Evolutionary conservation across 1,140 invertebrate genomes (phyloP).

Genomic region (Plutomurus gul): DNA sequence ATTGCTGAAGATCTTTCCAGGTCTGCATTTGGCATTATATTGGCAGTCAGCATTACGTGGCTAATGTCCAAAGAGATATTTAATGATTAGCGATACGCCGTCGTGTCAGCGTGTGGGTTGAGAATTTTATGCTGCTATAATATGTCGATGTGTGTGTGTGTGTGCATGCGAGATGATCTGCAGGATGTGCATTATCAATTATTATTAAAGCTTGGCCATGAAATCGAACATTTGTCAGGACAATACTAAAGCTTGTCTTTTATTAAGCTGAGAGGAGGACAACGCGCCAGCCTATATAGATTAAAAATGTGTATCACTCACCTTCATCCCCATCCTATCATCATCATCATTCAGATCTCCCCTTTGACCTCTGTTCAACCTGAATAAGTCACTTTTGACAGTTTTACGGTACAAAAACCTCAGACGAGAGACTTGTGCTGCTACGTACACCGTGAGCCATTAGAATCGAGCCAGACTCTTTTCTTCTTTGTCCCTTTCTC

Average conservation of each 20-base stretch:
- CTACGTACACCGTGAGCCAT: not conserved
- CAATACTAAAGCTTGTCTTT: too few relatives aligned
- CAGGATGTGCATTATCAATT: not conserved
- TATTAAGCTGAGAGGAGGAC: not conserved
- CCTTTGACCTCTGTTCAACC: slow-evolving; percentile 13
- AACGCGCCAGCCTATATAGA: not conserved
- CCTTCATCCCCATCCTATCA: not conserved
- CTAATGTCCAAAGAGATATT: too few relatives aligned
- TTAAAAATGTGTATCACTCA: slow-evolving; percentile 3
- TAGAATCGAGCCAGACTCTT: not conserved
- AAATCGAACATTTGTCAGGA: not conserved
- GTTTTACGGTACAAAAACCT: slow-evolving; percentile 27
- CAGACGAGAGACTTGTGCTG: slow-evolving; percentile 19
- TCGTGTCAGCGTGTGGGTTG: not conserved
- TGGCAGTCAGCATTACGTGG: not conserved
- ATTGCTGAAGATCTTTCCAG: too few relatives aligned
- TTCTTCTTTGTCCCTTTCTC: not conserved
- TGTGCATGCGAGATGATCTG: not conserved
- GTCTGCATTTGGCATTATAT: too few relatives aligned
- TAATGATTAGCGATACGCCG: not conserved
- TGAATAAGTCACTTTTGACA: slow-evolving; percentile 29
- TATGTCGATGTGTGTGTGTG: not conserved
- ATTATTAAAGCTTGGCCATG: not conserved
- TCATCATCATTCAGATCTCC: not conserved
- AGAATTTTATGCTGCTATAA: not conserved